Percentiles rank a stretch among this genome's conserved stretches.
Conservation (phyloP, 2,113 vertebrate genomes). For the Oreotrochilus melanogaster region DNA sequence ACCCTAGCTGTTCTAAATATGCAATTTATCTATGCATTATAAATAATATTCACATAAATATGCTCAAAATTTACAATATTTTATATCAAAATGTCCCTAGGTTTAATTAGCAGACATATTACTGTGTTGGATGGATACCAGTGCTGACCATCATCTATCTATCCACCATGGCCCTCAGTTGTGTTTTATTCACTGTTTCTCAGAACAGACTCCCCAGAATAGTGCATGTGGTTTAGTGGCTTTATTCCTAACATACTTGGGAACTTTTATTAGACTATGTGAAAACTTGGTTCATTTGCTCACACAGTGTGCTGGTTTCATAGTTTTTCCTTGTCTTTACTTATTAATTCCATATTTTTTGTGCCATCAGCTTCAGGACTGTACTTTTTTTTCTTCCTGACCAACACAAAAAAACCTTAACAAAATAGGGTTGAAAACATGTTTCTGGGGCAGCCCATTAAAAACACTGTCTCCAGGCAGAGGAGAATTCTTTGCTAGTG, state of each 20-base stretch:
- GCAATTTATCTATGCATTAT: neutral
- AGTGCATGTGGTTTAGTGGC: neutral
- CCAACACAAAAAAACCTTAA: neutral
- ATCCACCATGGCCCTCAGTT: too few species aligned
- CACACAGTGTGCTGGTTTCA: neutral
- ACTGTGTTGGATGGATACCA: neutral
- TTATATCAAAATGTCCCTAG: neutral
- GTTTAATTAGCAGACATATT: neutral
- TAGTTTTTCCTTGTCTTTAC: neutral
- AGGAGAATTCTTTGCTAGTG: neutral
- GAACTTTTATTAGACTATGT: neutral
- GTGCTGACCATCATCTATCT: fast-evolving
- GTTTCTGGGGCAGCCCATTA: neutral
- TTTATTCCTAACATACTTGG: neutral
- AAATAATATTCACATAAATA: neutral
- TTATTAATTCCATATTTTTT: neutral
- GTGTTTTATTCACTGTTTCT: neutral
- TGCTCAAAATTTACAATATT: neutral
- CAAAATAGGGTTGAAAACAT: neutral
- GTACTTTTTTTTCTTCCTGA: neutral
- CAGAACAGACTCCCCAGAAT: neutral
- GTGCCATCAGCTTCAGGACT: neutral
- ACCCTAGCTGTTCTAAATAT: neutral
- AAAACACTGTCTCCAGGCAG: neutral
- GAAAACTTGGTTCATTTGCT: neutral